Evolutionary conservation across 2,797 vertebrate genomes (phyloP).

Genomic region (Malacoraja senta): DNA sequence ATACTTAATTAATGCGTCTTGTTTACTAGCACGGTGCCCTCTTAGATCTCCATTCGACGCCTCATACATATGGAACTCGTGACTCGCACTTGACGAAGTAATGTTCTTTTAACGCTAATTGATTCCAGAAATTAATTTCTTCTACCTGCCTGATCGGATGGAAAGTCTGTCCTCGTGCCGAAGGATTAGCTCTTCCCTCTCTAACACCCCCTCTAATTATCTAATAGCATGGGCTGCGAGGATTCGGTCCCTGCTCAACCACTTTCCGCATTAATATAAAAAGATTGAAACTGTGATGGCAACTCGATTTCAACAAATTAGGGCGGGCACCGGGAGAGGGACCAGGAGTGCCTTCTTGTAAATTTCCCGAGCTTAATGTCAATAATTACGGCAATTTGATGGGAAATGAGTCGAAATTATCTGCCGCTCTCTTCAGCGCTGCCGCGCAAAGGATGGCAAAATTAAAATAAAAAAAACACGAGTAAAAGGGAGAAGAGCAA

Average conservation of each 20-base stretch:
- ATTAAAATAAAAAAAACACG: neutral
- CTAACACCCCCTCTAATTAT: constrained; percentile 90
- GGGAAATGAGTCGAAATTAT: constrained; percentile 70
- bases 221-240: constrained; percentile 94
- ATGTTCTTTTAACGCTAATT: constrained; percentile 70
- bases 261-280: constrained; percentile 83
- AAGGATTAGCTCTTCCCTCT: constrained; percentile 86
- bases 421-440: constrained; percentile 43
- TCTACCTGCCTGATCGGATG: constrained; percentile 80
- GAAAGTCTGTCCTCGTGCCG: constrained; percentile 67
- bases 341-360: constrained; percentile 83
- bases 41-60: constrained; percentile 54
- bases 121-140: constrained; percentile 84
- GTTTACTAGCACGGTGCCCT: constrained; percentile 47
- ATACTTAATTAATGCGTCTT: constrained; percentile 7
- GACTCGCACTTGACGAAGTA: constrained; percentile 56
- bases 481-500: too few relatives aligned
- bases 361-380: constrained; percentile 90
- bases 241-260: constrained; percentile 90
- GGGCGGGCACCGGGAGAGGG: constrained; percentile 81
- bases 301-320: constrained; percentile 97
- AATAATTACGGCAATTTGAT: constrained; percentile 94
- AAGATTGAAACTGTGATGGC: constrained; percentile 98
- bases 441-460: too few relatives aligned
- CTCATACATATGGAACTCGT: constrained; percentile 62